Conservation (phyloP, 2,888 invertebrate genomes). For the Caenorhabditis plicata region DNA sequence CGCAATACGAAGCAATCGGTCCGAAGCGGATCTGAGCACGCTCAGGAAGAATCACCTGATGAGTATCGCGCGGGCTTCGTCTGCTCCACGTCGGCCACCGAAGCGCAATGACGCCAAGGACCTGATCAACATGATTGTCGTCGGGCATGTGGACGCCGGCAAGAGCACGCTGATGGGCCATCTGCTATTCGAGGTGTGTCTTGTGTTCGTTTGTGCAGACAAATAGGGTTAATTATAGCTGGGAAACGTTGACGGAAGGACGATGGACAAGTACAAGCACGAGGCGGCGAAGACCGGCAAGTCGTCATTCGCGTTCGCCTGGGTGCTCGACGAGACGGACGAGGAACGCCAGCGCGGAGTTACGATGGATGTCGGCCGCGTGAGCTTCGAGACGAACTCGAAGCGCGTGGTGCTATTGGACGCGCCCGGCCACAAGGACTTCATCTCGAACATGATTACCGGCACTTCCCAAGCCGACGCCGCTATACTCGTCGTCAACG, state of each 20-base stretch:
- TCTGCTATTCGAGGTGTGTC: conserved; percentile 74
- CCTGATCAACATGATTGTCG: conserved; percentile 63
- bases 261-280: conserved; percentile 94
- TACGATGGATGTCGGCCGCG: conserved; percentile 94
- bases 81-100: conserved; percentile 28
- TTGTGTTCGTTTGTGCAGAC: no score
- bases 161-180: conserved; percentile 97
- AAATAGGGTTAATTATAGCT: conserved; percentile 45
- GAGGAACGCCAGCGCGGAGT: conserved; percentile 91
- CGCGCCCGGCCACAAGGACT: conserved; percentile 98
- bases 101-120: conserved; percentile 34
- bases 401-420: conserved; percentile 75
- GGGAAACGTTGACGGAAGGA: conserved; percentile 83
- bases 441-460: conserved; percentile 99
- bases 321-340: conserved; percentile 97
- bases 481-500: conserved; percentile 91
- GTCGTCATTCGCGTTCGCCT: conserved; percentile 84
- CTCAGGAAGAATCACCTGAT: conserved; percentile 44
- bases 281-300: conserved; percentile 96
- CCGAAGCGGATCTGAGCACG: conserved; percentile 18
- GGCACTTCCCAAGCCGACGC: conserved; percentile 98
- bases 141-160: conserved; percentile 92
- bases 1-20: no score
- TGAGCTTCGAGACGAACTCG: conserved; percentile 55
- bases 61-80: conserved; percentile 29